phyloP scores from a whole-genome alignment of 2,113 vertebrate genomes.

The Microcebus tavaratra region DNA sequence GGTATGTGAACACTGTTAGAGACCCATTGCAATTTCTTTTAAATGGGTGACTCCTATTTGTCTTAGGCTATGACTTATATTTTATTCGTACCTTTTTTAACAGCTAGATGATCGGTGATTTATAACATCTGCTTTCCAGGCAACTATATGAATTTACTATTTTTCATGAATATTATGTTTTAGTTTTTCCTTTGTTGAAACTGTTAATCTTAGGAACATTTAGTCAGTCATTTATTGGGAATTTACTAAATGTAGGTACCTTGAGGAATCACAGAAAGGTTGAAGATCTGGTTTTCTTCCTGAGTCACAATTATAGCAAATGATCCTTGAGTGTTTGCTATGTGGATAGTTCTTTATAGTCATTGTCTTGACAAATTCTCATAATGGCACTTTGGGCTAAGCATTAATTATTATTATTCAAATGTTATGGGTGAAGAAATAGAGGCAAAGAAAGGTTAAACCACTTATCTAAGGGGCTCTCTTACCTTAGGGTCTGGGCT shows the following conservation, averaged over 20 bases:
- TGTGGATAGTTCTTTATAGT: neutral
- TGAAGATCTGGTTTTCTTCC: slow-evolving; percentile 25
- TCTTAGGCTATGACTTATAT: neutral
- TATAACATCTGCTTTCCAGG: slow-evolving; percentile 8
- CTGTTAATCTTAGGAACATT: neutral
- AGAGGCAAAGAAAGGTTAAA: neutral
- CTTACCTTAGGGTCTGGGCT: neutral
- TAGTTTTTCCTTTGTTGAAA: neutral
- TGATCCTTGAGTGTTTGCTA: neutral
- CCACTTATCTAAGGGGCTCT: neutral
- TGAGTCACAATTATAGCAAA: neutral
- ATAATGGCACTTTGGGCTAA: neutral
- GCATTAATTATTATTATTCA: slow-evolving; percentile 47
- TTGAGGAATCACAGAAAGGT: neutral
- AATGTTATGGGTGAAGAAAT: slow-evolving; percentile 34
- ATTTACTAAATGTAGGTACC: neutral
- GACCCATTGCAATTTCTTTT: neutral
- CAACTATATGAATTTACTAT: neutral
- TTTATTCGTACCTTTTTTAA: slow-evolving; percentile 35
- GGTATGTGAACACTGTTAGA: neutral
- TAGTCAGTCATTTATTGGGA: neutral
- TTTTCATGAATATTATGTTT: neutral
- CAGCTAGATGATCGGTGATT: neutral
- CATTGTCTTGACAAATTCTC: slow-evolving; percentile 12
- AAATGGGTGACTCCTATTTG: neutral